phyloP scores from a whole-genome alignment of 2,888 invertebrate species.

The Tyria jacobaeae region DNA sequence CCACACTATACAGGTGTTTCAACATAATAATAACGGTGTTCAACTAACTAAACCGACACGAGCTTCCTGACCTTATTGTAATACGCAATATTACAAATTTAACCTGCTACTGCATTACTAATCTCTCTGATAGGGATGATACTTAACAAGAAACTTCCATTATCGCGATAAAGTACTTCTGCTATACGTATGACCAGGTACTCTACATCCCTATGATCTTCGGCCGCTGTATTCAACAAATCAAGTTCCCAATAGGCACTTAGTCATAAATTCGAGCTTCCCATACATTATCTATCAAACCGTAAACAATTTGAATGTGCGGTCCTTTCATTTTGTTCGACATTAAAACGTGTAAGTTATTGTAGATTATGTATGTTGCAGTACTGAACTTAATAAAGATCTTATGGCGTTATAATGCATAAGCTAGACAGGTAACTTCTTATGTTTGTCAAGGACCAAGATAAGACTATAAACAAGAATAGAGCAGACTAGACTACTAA shows the following conservation, averaged over 20 bases:
- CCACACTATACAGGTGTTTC: too few species aligned
- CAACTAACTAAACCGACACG: background rate
- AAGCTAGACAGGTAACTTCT: background rate
- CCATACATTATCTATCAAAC: constrained; percentile 52
- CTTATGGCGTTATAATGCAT: constrained; percentile 34
- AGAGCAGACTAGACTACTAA: too few species aligned
- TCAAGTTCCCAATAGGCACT: constrained; percentile 34
- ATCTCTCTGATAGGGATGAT: background rate
- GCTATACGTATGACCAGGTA: constrained; percentile 26
- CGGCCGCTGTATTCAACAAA: constrained; percentile 36
- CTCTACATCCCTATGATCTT: constrained; percentile 41
- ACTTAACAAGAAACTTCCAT: constrained; percentile 15
- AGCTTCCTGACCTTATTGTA: background rate
- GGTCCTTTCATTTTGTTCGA: constrained; percentile 48
- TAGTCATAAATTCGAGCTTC: constrained; percentile 48
- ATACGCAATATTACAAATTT: background rate
- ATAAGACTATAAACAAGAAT: too few species aligned
- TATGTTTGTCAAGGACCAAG: background rate
- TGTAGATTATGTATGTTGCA: constrained; percentile 39
- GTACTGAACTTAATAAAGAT: constrained; percentile 36
- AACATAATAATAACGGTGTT: too few species aligned
- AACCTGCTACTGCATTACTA: background rate
- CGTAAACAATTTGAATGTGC: constrained; percentile 53
- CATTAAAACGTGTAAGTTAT: constrained; percentile 51
- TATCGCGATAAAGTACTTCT: constrained; percentile 30